Percentiles rank a stretch among this genome's conserved stretches.
Evolutionary conservation across 2,797 vertebrate species (phyloP).

Genomic region (Aulostomus chinensis): DNA sequence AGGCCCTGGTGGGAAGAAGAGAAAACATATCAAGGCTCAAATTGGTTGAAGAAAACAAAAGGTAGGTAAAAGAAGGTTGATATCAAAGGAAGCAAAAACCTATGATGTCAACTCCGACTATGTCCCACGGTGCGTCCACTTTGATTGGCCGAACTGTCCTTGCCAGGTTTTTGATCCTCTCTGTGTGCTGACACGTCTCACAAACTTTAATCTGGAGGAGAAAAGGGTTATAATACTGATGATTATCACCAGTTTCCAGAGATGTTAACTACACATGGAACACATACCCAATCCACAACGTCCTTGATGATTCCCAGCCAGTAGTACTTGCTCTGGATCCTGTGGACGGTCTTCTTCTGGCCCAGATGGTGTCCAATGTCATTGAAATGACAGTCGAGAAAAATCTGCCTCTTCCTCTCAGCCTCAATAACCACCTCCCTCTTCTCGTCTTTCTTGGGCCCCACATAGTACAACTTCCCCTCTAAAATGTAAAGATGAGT

Average conservation of each 20-base stretch:
- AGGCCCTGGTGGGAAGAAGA: slow-evolving; percentile 76
- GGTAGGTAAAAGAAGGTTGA: background rate
- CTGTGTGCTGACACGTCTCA: slow-evolving; percentile 87
- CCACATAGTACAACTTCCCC: slow-evolving; percentile 88
- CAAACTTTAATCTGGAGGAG: slow-evolving; percentile 88
- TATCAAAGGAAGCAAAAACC: slow-evolving; percentile 66
- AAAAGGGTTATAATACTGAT: too few species aligned
- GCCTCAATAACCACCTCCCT: slow-evolving; percentile 90
- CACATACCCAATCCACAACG: slow-evolving; percentile 90
- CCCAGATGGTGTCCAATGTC: slow-evolving; percentile 89
- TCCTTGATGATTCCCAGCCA: slow-evolving; percentile 94
- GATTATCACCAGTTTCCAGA: too few species aligned
- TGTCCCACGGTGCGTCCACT: slow-evolving; percentile 89
- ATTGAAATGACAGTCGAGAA: slow-evolving; percentile 89
- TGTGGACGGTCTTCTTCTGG: slow-evolving; percentile 91
- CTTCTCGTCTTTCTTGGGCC: slow-evolving; percentile 89
- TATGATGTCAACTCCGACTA: slow-evolving; percentile 82
- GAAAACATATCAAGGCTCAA: background rate
- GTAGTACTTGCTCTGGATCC: slow-evolving; percentile 92
- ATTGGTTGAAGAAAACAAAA: background rate
- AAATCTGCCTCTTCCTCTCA: slow-evolving; percentile 85
- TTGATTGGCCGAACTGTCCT: slow-evolving; percentile 82
- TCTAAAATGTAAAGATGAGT: slow-evolving; percentile 62
- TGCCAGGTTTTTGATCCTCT: slow-evolving; percentile 82
- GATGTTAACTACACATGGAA: background rate